phyloP scores from a whole-genome alignment of 2,797 vertebrate genomes.

The Halcyon leucocephala region DNA sequence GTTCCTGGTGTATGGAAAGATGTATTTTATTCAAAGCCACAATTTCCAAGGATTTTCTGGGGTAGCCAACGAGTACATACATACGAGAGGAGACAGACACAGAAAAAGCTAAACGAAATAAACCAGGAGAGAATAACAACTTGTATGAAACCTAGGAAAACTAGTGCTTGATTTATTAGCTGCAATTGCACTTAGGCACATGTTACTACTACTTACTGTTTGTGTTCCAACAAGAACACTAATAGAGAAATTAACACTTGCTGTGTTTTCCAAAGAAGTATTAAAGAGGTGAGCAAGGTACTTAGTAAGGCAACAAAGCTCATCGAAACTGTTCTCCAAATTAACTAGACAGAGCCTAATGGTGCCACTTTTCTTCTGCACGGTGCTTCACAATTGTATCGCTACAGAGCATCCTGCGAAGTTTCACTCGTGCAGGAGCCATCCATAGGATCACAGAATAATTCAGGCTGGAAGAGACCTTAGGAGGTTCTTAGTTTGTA shows the following conservation, averaged over 20 bases:
- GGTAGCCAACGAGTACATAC: neutral
- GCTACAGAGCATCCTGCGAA: neutral
- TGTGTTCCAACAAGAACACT: neutral
- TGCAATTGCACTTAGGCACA: neutral
- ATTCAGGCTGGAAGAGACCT: neutral
- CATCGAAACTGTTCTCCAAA: neutral
- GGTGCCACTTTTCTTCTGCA: neutral
- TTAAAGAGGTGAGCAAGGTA: neutral
- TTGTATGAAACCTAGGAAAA: neutral
- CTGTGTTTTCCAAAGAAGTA: neutral
- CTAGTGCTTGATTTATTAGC: neutral
- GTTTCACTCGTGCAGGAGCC: neutral
- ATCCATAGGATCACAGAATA: neutral
- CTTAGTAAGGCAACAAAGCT: neutral
- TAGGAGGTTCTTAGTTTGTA: neutral
- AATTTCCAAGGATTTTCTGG: neutral
- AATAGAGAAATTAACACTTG: constrained; percentile 24
- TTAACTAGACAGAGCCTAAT: neutral
- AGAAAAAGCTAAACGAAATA: neutral
- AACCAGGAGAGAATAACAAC: neutral
- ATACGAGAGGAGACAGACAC: neutral
- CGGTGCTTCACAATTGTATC: neutral
- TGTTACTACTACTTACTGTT: neutral
- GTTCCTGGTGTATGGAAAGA: neutral
- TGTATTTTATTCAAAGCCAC: neutral